Base-by-base conservation (phyloP, 2,797 vertebrate genomes). In the Uromys caudimaculatus region DNA sequence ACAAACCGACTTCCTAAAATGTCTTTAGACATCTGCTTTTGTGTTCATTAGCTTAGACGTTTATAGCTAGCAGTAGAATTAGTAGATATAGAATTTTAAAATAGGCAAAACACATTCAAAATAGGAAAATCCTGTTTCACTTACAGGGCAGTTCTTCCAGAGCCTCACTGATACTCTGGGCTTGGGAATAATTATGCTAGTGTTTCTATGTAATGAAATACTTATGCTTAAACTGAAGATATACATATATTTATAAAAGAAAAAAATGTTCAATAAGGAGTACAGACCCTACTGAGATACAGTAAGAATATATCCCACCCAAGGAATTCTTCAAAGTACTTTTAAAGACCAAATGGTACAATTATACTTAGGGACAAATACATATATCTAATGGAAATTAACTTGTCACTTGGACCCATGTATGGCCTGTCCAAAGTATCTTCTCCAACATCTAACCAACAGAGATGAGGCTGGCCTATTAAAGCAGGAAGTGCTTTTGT, bases 231-330 rank as follows among this genome's bases (percentile, higher is more conserved):
- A 95, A 62, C 2, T 85, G 54, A 97, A 95, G 54, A 75, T 83
- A 91, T 83, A 32, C 69, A 78, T 95, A 78, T 95, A 94, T 75
- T 93, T 89, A 41, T 60, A 96, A 97, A 41, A 44, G 85, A 95
- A 95, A 94, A 81, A 67, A 96, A 64, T 44, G 16, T 67, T 97
- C 73, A 60, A 11, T 77, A 95, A 71, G 60, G 62, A 38, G 54
- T 60, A 44, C 1, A 71, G 47, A 58, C 47, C 41, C 56, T 90
- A 87, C 2, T 88, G 78, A 92, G 50, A 75, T 76, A 21, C 54
- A 60, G 94, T 92, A 89, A 87, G 41, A 95, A 90, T 83, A 38
- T 67, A 79, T 95, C n/a, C 95, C 41, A 17, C 41, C 41, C 58
- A 60, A 16, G 90, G 35, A 95, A 89, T 10, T 77, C 77, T 90